Base-by-base conservation (phyloP, 2,113 vertebrate genomes). In the Otis tarda region DNA sequence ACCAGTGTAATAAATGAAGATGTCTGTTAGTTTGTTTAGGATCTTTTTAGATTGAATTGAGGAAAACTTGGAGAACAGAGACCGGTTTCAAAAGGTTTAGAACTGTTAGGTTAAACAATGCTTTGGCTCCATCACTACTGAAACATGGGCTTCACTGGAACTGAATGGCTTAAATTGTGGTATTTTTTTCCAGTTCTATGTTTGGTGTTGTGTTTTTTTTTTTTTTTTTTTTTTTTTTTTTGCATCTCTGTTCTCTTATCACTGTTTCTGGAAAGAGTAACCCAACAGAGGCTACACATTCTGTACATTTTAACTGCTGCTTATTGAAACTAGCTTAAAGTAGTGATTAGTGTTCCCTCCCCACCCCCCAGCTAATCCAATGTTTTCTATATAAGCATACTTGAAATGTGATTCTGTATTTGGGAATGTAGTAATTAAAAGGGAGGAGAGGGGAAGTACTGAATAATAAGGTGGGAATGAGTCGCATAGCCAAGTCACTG, bases 101-200 rank as follows among this genome's bases (percentile, higher is more conserved):
- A 70, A 10, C 4, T 5, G 4, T 16, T 11, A 13, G 35, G 27
- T 28, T 71, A 60, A 87, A 35, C 1, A 5, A 30, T 63, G n/a
- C 3, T 45, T 85, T 68, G 45, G 8, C 22, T 87, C 5, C 0
- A 0, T 39, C 22, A 10, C 3, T 12, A 33, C 20, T 53, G 35
- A 71, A 82, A 43, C 4, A 7, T 28, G 0, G 2, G 20, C 7
- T 70, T 81, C 3, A 3, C 7, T 57, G 28, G 3, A 87, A 63
- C 7, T 4, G 4, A 63, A 12, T 22, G 24, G 10, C 9, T 21
- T 23, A 5, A 22, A 1, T 59, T 47, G 35, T 4, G 5, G 3
- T 14, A 49, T 23, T 69, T 90, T 57, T 70, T 33, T 45, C 27
- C 8, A 47, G 14, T 19, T 20, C 5, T 65, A 19, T 17, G 2